Conservation (phyloP, 2,113 vertebrate genomes). For the Colossoma macropomum region DNA sequence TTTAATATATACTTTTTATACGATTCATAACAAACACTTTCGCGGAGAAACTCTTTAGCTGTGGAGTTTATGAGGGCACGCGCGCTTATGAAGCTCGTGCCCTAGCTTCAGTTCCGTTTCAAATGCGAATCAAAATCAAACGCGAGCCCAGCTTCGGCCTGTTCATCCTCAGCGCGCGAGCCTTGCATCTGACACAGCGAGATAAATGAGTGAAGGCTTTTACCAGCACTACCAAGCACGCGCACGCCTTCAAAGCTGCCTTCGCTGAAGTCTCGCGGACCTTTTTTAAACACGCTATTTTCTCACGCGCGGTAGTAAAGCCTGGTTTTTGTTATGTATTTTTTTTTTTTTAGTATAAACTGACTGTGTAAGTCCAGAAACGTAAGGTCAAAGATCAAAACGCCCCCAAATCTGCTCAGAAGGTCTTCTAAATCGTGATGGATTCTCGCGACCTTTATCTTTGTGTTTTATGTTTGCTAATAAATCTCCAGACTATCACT, state of each 20-base stretch:
- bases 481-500: conserved; percentile 12
- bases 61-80: no score
- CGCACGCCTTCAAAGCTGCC: neutral
- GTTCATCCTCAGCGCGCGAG: neutral
- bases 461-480: neutral
- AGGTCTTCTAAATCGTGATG: neutral
- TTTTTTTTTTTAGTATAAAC: no score
- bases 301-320: no score
- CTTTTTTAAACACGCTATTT: neutral
- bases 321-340: no score
- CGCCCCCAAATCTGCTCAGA: neutral
- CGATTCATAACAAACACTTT: no score
- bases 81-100: no score
- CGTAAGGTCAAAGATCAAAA: neutral
- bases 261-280: no score
- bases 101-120: no score
- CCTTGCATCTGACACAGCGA: neutral
- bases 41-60: no score
- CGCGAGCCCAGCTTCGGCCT: neutral
- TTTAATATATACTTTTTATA: no score
- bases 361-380: no score
- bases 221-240: neutral
- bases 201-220: neutral
- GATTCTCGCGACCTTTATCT: conserved; percentile 3
- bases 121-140: neutral